A percentile compares a stretch with the other conserved stretches of the same genome.
These are phyloP conservation scores for Oncorhynchus gorbuscha DNA, from an alignment of 2,113 vertebrate species.

Conservation along the genomic window DNA sequence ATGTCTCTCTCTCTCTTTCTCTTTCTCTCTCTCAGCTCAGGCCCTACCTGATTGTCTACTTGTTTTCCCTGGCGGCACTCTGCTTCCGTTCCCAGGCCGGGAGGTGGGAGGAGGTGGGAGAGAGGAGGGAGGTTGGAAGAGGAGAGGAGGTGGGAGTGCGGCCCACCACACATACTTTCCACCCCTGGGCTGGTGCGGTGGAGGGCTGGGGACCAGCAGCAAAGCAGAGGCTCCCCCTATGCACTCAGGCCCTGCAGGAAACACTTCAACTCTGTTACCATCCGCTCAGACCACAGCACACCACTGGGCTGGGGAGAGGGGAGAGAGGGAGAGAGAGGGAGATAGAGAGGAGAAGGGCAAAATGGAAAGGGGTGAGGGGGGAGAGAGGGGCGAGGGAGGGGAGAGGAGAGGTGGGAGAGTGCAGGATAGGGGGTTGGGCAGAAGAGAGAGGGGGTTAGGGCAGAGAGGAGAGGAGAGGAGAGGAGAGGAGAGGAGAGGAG, in stretches of 20 bases:
- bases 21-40: constrained; percentile 49
- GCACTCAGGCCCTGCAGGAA: constrained; percentile 92
- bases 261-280: constrained; percentile 88
- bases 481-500: neutral
- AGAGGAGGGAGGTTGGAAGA: no score
- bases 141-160: constrained; percentile 72
- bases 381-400: constrained; percentile 12
- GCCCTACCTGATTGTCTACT: constrained; percentile 98
- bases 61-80: constrained; percentile 96
- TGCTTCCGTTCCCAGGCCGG: constrained; percentile 98
- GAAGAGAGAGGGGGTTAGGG: neutral
- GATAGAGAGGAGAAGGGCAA: neutral
- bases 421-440: no score
- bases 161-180: constrained; percentile 97
- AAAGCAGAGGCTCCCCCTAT: constrained; percentile 88
- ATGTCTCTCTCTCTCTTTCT: neutral
- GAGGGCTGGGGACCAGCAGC: constrained; percentile 83
- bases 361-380: neutral
- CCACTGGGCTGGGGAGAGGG: neutral
- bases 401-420: constrained; percentile 27
- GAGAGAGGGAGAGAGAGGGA: neutral
- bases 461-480: no score
- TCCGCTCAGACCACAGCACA: constrained; percentile 38
- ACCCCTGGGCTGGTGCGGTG: constrained; percentile 71
- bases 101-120: constrained; percentile 88